Conservation (phyloP, 2,797 vertebrate species). For the Linurgus olivaceus region DNA sequence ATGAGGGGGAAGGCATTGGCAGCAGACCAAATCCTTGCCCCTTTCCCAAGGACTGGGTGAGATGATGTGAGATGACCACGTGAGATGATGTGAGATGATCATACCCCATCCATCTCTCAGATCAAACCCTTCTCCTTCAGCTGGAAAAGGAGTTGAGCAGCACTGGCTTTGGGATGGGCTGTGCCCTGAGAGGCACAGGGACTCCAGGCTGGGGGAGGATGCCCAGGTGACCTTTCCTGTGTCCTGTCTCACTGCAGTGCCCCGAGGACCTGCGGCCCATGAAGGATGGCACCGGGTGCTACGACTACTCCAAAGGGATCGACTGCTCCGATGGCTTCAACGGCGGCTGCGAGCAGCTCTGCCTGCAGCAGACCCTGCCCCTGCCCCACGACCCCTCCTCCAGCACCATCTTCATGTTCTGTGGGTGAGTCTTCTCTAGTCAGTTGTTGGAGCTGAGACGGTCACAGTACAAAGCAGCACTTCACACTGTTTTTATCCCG, state of each 20-base stretch:
- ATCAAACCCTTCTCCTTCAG: neutral
- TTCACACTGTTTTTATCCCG: neutral
- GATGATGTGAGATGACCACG: neutral
- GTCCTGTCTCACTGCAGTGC: slow-evolving; percentile 78
- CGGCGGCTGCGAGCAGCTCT: slow-evolving; percentile 96
- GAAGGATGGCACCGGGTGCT: slow-evolving; percentile 98
- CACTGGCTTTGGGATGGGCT: neutral
- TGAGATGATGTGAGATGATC: fast-evolving
- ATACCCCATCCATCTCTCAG: fast-evolving
- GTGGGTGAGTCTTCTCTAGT: slow-evolving; percentile 82
- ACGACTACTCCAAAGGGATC: slow-evolving; percentile 93
- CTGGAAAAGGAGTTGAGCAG: neutral
- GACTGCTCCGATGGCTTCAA: slow-evolving; percentile 98
- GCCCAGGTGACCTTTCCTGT: neutral
- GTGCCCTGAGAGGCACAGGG: neutral
- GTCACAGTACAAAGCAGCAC: neutral
- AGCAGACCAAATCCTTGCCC: neutral
- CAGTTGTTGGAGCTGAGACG: slow-evolving; percentile 39
- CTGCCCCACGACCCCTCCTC: slow-evolving; percentile 87
- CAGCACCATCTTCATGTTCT: slow-evolving; percentile 98
- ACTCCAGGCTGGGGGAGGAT: neutral
- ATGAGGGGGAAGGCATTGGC: neutral
- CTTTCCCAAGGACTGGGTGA: neutral
- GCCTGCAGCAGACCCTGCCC: slow-evolving; percentile 93
- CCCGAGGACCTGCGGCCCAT: slow-evolving; percentile 92